These are phyloP conservation scores for Sanderia malayensis DNA, from an alignment of 30 jellyfish, hydroid and myxozoan species.

Conservation along the genomic window DNA sequence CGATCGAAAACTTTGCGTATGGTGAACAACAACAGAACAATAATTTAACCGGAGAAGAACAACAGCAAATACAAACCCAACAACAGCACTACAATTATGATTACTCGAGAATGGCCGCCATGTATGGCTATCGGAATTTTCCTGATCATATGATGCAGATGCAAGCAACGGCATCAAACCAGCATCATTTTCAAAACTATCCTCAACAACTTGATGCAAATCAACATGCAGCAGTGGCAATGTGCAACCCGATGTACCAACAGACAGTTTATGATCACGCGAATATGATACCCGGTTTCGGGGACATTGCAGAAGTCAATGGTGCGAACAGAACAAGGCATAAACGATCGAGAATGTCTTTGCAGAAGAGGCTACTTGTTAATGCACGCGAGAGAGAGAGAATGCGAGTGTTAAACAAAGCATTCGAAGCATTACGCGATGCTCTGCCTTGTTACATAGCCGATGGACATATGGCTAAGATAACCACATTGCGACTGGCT, in stretches of 20 bases:
- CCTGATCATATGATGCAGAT: not conserved
- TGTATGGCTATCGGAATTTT: conserved; percentile 45
- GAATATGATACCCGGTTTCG: conserved; percentile 41
- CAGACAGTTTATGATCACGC: conserved; percentile 62
- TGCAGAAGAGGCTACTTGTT: conserved; percentile 87
- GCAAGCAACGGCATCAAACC: conserved; percentile 36
- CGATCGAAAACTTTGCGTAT: conserved; percentile 72
- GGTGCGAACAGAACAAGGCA: conserved; percentile 65
- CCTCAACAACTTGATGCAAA: conserved; percentile 40
- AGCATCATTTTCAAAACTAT: conserved; percentile 49
- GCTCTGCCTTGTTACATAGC: conserved; percentile 98
- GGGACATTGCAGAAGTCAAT: conserved; percentile 22
- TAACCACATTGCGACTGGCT: conserved; percentile 90
- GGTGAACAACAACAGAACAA: conserved; percentile 28
- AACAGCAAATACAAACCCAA: conserved; percentile 23
- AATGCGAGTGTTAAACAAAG: conserved; percentile 95
- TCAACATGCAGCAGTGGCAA: conserved; percentile 34
- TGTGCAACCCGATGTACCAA: conserved; percentile 38
- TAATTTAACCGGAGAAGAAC: no score
- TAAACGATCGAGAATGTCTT: conserved; percentile 89
- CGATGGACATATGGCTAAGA: conserved; percentile 98
- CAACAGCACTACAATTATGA: conserved; percentile 51
- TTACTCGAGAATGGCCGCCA: conserved; percentile 19
- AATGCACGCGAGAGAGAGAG: conserved; percentile 96
- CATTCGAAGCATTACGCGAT: conserved; percentile 92